phyloP scores from a whole-genome alignment of 2,113 vertebrate genomes.

The Cinclus cinclus region DNA sequence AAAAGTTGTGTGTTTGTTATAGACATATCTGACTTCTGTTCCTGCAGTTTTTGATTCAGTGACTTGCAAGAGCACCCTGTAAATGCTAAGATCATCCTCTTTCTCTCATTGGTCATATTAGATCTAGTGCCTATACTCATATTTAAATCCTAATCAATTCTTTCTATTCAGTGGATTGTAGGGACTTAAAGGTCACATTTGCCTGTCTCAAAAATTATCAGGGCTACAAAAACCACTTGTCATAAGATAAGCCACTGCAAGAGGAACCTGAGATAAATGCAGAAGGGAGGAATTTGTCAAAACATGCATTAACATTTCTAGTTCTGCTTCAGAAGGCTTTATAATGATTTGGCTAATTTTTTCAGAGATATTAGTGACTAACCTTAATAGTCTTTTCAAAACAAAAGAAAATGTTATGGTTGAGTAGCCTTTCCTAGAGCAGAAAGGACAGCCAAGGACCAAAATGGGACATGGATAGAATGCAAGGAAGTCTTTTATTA shows the following conservation, averaged over 20 bases:
- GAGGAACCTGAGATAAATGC: not conserved
- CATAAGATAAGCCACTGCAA: not conserved
- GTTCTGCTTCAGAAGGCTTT: not conserved
- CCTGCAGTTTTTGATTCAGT: not conserved
- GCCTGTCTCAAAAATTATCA: not conserved
- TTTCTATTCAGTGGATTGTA: not conserved
- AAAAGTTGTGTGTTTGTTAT: not conserved
- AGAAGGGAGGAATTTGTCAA: not conserved
- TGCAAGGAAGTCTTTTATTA: not conserved
- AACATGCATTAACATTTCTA: not conserved
- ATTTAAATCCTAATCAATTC: not conserved
- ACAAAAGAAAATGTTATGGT: not conserved
- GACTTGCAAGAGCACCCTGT: not conserved
- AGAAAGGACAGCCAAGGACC: not conserved
- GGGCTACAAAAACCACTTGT: not conserved
- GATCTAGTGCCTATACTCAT: not conserved
- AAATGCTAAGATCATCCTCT: not conserved
- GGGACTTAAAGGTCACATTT: not conserved
- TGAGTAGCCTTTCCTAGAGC: not conserved
- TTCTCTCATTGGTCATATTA: not conserved
- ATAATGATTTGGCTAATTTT: not conserved
- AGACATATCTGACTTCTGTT: not conserved
- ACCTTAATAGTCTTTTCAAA: not conserved
- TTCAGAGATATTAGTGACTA: not conserved
- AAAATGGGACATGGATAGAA: not conserved